Conservation (phyloP, 2,888 invertebrate species). For the Iselma pallidipennis region DNA sequence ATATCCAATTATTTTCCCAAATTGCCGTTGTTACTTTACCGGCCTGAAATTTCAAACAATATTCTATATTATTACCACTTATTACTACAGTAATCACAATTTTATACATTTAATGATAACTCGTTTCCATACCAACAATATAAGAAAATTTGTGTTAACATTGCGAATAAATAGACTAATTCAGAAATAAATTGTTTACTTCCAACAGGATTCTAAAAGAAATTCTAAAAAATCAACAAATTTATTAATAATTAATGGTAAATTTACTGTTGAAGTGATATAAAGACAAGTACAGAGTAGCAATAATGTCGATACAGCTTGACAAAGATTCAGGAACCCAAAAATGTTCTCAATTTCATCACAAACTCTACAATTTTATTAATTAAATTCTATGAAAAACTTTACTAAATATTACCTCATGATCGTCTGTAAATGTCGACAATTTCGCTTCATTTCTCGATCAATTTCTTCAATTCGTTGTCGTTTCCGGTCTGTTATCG, state of each 20-base stretch:
- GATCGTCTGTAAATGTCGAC: constrained; percentile 45
- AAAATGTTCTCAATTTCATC: constrained; percentile 44
- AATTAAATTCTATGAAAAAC: no score
- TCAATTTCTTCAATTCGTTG: constrained; percentile 34
- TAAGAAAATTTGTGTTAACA: constrained; percentile 45
- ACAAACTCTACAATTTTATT: constrained; percentile 43
- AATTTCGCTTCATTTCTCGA: constrained; percentile 43
- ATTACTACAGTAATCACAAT: no score
- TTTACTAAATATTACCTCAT: constrained; percentile 36
- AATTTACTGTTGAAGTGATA: constrained; percentile 46
- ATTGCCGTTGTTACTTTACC: constrained; percentile 42
- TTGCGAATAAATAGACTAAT: constrained; percentile 47
- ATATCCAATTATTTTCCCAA: constrained; percentile 48
- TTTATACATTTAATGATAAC: constrained; percentile 46
- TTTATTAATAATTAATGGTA: constrained; percentile 1
- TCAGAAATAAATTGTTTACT: constrained; percentile 49
- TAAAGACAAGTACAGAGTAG: constrained; percentile 50
- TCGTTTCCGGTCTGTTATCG: constrained; percentile 34
- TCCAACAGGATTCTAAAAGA: constrained; percentile 40
- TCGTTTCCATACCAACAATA: constrained; percentile 51
- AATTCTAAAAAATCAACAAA: constrained; percentile 5
- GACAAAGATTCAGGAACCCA: constrained; percentile 45
- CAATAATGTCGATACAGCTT: constrained; percentile 47
- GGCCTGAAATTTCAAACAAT: constrained; percentile 36
- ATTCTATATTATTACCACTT: constrained; percentile 26